Evolutionary conservation across 2,888 invertebrate species (phyloP), one percentile per base, ranked within the genome.

Genomic region (Apotomis betuletana): DNA sequence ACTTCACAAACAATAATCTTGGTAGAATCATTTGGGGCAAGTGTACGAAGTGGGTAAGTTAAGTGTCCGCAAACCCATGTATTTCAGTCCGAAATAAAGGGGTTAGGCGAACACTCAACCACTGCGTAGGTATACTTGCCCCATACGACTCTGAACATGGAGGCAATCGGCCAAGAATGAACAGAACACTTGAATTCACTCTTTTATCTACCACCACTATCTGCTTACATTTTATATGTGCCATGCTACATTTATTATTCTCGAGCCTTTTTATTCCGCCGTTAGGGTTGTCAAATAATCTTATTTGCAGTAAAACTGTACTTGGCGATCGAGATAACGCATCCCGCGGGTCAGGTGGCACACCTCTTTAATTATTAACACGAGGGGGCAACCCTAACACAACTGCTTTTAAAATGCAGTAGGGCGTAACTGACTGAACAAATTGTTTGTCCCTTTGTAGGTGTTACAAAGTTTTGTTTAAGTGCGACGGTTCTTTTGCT

Each of bases 351-450:
- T 61, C 68, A 72, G 72, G 68, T 72, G 67, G 55, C 62, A 67
- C 67, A 67, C 59, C 67, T 65, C 52, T 44, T 67, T 68, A 62
- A 68, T 72, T 72, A 72, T 68, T 68, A 68, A 67, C 72, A 68
- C 65, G 62, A 49, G 63, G 69, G 69, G 49, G 15, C 69, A 49
- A 69, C 69, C 69, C 69, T 62, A 57, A 49, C 52, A 49, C 36
- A 67, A 58, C 46, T 54, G 51, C 15, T 44, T 55, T 65, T 65
- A 46, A 46, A 55, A 46, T 6, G 49, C 12, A 51, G 12, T 49
- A 36, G 52, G 51, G 58, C 15, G 63, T 15, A 69, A 64, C 69
- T 51, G 62, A 69, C 44, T 41, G 51, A 57, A 49, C 27, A 15
- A 55, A 49, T 46, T 57, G 69, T 57, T 69, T 62, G 46, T 65